phyloP scores from a whole-genome alignment of 2,113 vertebrate species.

The Opisthocomus hoazin region DNA sequence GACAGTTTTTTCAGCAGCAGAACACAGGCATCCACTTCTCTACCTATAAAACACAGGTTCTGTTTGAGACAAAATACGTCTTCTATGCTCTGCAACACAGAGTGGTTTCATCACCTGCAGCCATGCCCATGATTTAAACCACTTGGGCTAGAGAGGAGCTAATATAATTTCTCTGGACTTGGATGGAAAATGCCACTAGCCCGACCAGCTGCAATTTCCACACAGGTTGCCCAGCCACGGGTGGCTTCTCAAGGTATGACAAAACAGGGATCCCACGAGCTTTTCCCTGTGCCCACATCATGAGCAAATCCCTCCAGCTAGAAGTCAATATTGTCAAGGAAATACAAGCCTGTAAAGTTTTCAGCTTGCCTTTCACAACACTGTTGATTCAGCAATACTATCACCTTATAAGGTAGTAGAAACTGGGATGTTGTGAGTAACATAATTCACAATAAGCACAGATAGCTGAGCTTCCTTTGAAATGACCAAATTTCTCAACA shows the following conservation, averaged over 20 bases:
- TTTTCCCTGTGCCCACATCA: not conserved
- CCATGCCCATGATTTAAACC: not conserved
- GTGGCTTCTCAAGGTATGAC: not conserved
- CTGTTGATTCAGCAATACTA: not conserved
- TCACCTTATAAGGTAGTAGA: not conserved
- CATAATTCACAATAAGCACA: not conserved
- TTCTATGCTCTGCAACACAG: not conserved
- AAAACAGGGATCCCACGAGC: not conserved
- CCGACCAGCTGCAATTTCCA: not conserved
- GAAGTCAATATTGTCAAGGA: not conserved
- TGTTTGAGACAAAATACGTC: not conserved
- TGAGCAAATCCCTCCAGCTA: not conserved
- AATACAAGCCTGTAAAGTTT: not conserved
- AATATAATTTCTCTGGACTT: not conserved
- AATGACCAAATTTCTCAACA: not conserved
- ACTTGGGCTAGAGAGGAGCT: not conserved
- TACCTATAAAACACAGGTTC: not conserved
- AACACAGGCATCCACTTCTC: not conserved
- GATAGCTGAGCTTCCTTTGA: not conserved
- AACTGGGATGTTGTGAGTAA: not conserved
- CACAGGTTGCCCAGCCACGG: not conserved
- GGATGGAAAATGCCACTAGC: not conserved
- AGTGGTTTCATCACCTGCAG: not conserved
- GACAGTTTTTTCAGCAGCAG: not conserved
- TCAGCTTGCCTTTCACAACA: not conserved